Evolutionary conservation across 1,140 invertebrate species (phyloP).

Genomic region (Popillia japonica): DNA sequence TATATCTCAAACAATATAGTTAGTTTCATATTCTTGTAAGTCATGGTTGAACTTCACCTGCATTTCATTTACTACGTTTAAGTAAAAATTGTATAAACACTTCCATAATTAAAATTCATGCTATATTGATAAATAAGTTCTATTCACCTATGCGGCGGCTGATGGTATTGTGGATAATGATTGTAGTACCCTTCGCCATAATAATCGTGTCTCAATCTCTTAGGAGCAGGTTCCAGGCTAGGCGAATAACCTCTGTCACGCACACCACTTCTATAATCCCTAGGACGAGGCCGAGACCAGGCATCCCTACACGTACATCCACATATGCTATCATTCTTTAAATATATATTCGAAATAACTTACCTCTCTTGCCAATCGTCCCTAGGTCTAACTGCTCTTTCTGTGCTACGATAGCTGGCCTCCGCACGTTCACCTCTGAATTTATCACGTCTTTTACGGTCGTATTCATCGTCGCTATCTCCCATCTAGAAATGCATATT

Average conservation of each 20-base stretch:
- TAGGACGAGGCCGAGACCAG: constrained; percentile 66
- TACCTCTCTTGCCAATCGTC: constrained; percentile 77
- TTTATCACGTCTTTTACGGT: constrained; percentile 86
- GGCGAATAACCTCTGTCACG: constrained; percentile 75
- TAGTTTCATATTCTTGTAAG: too few relatives aligned
- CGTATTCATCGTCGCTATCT: constrained; percentile 92
- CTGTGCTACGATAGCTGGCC: constrained; percentile 78
- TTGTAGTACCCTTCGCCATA: constrained; percentile 66
- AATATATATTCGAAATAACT: background rate
- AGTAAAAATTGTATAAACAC: too few relatives aligned
- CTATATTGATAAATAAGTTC: too few relatives aligned
- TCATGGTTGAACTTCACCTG: too few relatives aligned
- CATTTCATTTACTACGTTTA: too few relatives aligned
- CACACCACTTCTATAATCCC: constrained; percentile 71
- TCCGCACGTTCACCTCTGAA: constrained; percentile 86
- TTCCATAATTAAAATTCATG: too few relatives aligned
- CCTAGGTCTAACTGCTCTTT: constrained; percentile 73
- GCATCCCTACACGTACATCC: constrained; percentile 65
- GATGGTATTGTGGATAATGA: constrained; percentile 64
- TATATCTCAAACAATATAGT: too few relatives aligned
- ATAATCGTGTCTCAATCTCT: constrained; percentile 79
- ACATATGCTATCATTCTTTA: background rate
- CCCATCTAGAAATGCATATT: constrained; percentile 68
- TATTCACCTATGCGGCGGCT: constrained; percentile 57
- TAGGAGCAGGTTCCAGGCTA: constrained; percentile 81